A percentile compares a stretch with the other conserved stretches of the same genome.
Conservation (phyloP, 2,113 vertebrate genomes). For the Crocuta crocuta region DNA sequence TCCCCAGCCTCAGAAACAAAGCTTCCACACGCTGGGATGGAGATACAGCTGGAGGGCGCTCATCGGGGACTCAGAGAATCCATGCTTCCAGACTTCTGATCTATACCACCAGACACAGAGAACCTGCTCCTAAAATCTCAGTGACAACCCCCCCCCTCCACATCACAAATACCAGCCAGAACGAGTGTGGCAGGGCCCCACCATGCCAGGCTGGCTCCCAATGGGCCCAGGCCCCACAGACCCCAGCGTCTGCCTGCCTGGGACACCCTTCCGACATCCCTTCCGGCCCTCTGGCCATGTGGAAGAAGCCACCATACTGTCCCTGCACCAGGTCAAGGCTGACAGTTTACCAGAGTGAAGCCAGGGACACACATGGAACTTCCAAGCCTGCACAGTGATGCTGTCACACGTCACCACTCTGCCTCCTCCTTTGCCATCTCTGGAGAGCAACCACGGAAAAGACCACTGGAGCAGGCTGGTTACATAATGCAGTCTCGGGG, state of each 20-base stretch:
- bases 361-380: not conserved
- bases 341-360: not conserved
- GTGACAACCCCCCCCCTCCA: not conserved
- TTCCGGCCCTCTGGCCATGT: not conserved
- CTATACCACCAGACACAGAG: not conserved
- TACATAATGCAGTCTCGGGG: not conserved
- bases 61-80: not conserved
- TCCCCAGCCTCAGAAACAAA: not conserved
- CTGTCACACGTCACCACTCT: too few relatives aligned
- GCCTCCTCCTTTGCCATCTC: not conserved
- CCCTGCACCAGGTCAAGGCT: not conserved
- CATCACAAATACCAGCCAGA: not conserved
- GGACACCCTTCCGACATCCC: rapidly evolving
- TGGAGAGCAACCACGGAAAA: not conserved
- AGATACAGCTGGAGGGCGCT: not conserved
- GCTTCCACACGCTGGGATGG: not conserved
- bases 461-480: not conserved
- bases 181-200: rapidly evolving
- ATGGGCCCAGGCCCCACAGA: too few relatives aligned
- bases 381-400: too few relatives aligned
- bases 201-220: not conserved
- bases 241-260: not conserved
- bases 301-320: not conserved
- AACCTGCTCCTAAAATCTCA: not conserved
- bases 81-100: not conserved